Base-by-base conservation (phyloP, 2,888 invertebrate species). In the Zeuzera pyrina region DNA sequence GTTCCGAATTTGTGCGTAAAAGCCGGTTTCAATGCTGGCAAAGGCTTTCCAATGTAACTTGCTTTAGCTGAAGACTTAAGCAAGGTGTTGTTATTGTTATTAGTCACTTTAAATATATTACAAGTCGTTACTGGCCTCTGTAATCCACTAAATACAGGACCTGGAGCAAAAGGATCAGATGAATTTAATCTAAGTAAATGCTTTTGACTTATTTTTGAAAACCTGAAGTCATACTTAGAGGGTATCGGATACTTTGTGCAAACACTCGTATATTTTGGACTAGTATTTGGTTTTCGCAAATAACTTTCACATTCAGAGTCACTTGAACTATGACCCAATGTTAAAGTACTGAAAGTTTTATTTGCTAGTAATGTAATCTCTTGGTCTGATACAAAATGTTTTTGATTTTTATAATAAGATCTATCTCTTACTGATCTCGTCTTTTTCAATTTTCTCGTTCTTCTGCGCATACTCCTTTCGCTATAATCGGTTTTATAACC, bases 401-500 rank as follows among this genome's bases (percentile, higher is more conserved):
- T 86, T 49, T 84, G 84, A 52, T 84, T 84, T 56, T 84, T 84
- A 36, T 84, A 84, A 47, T 84, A 84, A 0, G 83, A 83, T 34
- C 81, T 61, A 43, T 84, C 84, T 52, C 84, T 54, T 1, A 84
- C 83, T 10, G 84, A 84, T 43, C 84, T 58, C 1, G 84, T 81
- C 50, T 84, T 84, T 48, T 84, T 84, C 1, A 84, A 52, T 55
- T 84, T 84, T 38, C 76, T 67, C 57, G 69, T 86, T 42, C 79
- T 72, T 24, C 84, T 61, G 34, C 84, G 66, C 66, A 71, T 67
- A 55, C 76, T 79, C 44, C 83, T 55, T 1, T 77, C 70, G 42
- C 87, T 88, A 38, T 83, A 78, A 52, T 87, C 87, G 28, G 87
- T 87, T 64, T 86, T 86, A 48, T 86, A 86, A 39, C 88, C 84